Conservation (phyloP, 2,888 invertebrate genomes). For the Taphrorychus bicolor region DNA sequence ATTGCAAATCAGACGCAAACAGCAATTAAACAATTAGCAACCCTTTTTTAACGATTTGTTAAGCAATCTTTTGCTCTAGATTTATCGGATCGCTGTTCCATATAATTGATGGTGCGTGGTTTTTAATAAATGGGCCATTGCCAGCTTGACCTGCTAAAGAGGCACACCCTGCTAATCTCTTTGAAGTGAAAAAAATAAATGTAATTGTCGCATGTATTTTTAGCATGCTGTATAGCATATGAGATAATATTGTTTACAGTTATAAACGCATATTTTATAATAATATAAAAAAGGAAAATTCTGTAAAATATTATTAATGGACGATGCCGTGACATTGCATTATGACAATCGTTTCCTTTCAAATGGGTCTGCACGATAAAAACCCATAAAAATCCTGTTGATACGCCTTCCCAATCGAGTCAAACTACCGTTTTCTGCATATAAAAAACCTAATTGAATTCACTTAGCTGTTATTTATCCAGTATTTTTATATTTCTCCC, state of each 20-base stretch:
- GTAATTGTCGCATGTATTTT: background rate
- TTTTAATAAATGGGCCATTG: slow-evolving; percentile 42
- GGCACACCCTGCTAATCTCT: background rate
- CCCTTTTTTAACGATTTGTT: background rate
- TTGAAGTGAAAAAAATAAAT: slow-evolving; percentile 1
- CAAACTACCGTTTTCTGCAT: slow-evolving; percentile 38
- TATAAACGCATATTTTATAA: background rate
- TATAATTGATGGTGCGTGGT: slow-evolving; percentile 28
- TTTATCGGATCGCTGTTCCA: slow-evolving; percentile 36
- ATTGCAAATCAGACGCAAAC: slow-evolving; percentile 26
- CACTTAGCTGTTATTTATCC: slow-evolving; percentile 31
- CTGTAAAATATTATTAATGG: slow-evolving; percentile 26
- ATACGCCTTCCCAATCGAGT: slow-evolving; percentile 29
- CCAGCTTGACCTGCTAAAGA: slow-evolving; percentile 6
- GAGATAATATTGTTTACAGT: background rate
- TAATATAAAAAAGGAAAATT: slow-evolving; percentile 9
- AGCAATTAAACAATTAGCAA: slow-evolving; percentile 29
- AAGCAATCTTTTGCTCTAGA: slow-evolving; percentile 27
- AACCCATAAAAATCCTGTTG: slow-evolving; percentile 29
- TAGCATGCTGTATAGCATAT: background rate
- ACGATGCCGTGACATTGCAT: slow-evolving; percentile 32
- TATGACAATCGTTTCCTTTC: slow-evolving; percentile 34
- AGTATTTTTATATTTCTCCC: slow-evolving; percentile 35
- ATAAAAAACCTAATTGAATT: slow-evolving; percentile 27
- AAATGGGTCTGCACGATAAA: slow-evolving; percentile 24